Evolutionary conservation across 2,888 invertebrate species (phyloP).

Genomic region (Drosophila anceps): DNA sequence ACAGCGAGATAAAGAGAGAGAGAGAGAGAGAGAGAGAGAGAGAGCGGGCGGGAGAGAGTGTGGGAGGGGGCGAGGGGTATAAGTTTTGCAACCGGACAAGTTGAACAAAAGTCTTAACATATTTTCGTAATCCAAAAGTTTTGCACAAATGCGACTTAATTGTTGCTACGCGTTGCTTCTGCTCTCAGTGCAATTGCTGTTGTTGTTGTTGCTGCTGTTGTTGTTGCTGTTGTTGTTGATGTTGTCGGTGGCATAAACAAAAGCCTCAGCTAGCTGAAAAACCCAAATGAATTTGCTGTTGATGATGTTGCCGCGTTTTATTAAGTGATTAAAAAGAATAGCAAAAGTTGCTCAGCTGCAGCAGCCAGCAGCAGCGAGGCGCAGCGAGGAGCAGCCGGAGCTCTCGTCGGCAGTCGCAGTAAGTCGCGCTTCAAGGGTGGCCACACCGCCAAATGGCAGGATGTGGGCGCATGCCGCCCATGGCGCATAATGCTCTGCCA

Average conservation of each 20-base stretch:
- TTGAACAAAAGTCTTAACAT: conserved; percentile 81
- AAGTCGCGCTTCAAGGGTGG: conserved; percentile 33
- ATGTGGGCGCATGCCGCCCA: conserved; percentile 19
- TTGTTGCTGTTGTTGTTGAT: conserved; percentile 12
- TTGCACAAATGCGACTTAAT: conserved; percentile 79
- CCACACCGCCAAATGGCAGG: conserved; percentile 21
- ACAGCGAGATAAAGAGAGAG: background rate
- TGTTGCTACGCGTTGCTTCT: conserved; percentile 66
- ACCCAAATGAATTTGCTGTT: conserved; percentile 53
- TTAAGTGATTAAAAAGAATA: conserved; percentile 58
- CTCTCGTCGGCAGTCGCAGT: background rate
- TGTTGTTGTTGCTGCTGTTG: conserved; percentile 5
- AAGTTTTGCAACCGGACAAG: conserved; percentile 71
- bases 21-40: background rate
- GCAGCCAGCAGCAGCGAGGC: background rate
- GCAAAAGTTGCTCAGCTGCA: conserved; percentile 44
- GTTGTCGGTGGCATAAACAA: conserved; percentile 39
- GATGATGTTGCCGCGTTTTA: conserved; percentile 50
- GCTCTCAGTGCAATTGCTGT: conserved; percentile 6
- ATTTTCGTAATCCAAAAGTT: conserved; percentile 80
- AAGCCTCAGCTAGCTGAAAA: conserved; percentile 42
- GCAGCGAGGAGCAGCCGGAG: conserved; percentile 3
- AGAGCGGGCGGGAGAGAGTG: background rate
- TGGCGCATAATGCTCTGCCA: conserved; percentile 18
- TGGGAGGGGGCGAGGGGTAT: background rate